Percentiles rank a stretch among this genome's conserved stretches.
These are phyloP conservation scores for Onychomys leucogaster DNA, from an alignment of 2,797 vertebrate genomes.

Conservation along the genomic window DNA sequence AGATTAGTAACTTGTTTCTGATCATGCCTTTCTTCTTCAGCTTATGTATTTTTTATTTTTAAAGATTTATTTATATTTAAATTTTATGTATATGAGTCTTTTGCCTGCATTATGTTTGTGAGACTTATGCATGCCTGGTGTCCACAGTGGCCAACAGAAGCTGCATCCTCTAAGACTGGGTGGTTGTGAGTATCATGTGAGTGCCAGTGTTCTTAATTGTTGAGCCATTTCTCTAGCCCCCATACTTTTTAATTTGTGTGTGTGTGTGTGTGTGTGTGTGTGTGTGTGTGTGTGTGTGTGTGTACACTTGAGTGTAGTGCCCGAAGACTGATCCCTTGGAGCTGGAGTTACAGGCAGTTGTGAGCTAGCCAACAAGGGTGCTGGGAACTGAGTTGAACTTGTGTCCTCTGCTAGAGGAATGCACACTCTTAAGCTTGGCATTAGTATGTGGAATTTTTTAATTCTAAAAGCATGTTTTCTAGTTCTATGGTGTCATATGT, in stretches of 20 bases:
- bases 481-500: not conserved
- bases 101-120: not conserved
- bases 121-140: not conserved
- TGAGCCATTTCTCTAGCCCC: not conserved
- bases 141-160: not conserved
- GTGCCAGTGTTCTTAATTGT: not conserved
- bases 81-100: not conserved
- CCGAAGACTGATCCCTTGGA: not conserved
- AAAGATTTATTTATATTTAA: not conserved
- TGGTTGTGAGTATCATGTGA: not conserved
- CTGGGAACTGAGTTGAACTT: not conserved
- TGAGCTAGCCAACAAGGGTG: not conserved
- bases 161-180: not conserved
- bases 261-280: not conserved
- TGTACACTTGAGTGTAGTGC: not conserved
- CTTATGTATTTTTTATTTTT: not conserved
- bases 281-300: not conserved
- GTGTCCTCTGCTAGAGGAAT: not conserved
- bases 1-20: not conserved
- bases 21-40: not conserved
- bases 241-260: not conserved
- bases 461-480: constrained; percentile 17
- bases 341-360: not conserved
- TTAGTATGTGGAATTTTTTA: not conserved
- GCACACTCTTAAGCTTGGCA: not conserved